phyloP scores from a whole-genome alignment of 2,888 invertebrate genomes.

The Drosophila aldrichi region DNA sequence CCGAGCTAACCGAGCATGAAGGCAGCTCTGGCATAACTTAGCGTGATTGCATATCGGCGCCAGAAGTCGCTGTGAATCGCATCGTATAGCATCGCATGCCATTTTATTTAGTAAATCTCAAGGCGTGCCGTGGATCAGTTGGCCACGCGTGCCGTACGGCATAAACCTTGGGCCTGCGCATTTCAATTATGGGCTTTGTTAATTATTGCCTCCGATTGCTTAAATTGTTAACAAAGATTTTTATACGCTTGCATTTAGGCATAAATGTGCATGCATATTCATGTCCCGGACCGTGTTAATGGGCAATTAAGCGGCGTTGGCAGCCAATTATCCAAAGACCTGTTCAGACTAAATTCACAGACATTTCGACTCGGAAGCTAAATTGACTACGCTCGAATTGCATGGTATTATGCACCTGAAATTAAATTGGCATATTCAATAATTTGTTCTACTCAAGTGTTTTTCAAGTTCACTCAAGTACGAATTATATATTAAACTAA shows the following conservation, averaged over 20 bases:
- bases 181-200: conserved; percentile 67
- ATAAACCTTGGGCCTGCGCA: conserved; percentile 65
- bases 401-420: conserved; percentile 2
- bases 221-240: conserved; percentile 72
- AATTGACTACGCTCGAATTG: background rate
- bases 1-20: conserved; percentile 77
- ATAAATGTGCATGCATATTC: conserved; percentile 10
- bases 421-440: conserved; percentile 6
- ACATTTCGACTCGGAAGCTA: conserved; percentile 28
- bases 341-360: background rate
- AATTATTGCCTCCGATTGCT: conserved; percentile 69
- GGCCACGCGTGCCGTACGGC: conserved; percentile 62
- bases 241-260: conserved; percentile 5
- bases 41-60: conserved; percentile 67
- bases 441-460: conserved; percentile 14
- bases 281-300: conserved; percentile 65
- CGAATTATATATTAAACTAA: no score
- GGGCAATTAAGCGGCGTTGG: conserved; percentile 65
- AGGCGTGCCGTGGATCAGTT: conserved; percentile 58
- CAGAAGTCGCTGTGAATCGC: conserved; percentile 32
- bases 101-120: conserved; percentile 35
- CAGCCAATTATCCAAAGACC: conserved; percentile 61
- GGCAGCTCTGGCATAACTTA: conserved; percentile 75
- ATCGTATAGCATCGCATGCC: conserved; percentile 43
- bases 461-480: conserved; percentile 20